Percentiles rank a stretch among this genome's conserved stretches.
These are phyloP conservation scores for Pachyuromys duprasi DNA, from an alignment of 2,797 vertebrate genomes.

Conservation along the genomic window DNA sequence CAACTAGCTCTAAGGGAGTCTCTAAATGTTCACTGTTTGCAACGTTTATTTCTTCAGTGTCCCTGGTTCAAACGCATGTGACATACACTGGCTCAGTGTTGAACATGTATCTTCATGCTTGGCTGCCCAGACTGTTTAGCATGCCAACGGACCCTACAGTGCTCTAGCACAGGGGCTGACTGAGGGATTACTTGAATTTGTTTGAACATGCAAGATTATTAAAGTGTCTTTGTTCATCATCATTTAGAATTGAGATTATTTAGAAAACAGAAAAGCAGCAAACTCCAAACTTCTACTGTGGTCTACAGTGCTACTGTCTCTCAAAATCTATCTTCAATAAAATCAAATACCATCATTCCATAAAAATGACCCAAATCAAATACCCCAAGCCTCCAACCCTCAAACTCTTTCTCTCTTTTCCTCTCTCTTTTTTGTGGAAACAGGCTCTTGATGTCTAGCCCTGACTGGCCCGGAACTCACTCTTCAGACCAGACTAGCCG, in stretches of 20 bases:
- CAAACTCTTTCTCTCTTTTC: not conserved
- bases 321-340: constrained; percentile 39
- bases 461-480: not conserved
- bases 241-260: constrained; percentile 15
- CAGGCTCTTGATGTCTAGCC: not conserved
- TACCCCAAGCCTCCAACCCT: not conserved
- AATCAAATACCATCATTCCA: not conserved
- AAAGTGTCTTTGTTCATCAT: not conserved
- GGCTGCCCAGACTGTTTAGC: not conserved
- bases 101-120: constrained; percentile 9
- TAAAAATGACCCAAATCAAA: constrained; percentile 56
- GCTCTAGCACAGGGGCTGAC: not conserved
- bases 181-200: not conserved
- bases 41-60: not conserved
- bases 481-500: not conserved
- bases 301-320: not conserved
- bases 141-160: not conserved
- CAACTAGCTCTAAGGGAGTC: not conserved
- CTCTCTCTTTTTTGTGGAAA: not conserved
- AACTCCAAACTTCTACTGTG: constrained; percentile 4
- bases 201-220: not conserved
- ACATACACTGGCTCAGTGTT: not conserved
- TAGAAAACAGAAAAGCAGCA: constrained; percentile 17
- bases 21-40: constrained; percentile 23
- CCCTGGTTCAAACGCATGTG: constrained; percentile 24